Base-by-base conservation (phyloP, 92 coral and sea anemone genomes). In the Epizoanthus ramosus region DNA sequence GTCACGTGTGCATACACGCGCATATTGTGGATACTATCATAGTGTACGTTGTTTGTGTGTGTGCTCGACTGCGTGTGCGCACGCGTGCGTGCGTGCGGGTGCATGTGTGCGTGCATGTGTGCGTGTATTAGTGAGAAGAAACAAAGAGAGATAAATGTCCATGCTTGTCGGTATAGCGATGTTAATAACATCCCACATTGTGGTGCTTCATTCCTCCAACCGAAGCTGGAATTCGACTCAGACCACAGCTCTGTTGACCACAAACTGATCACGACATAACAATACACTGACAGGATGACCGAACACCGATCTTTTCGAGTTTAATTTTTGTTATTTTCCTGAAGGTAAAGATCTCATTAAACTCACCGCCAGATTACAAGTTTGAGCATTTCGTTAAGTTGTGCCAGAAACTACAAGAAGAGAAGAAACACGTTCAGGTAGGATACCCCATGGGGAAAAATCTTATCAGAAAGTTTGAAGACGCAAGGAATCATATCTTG, bases 371-470 rank as follows among this genome's bases (percentile, higher is more conserved):
- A 24, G 99, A 96, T 70, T 96, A 96, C 90, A 96, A 96, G 94
- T 96, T 96, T 84, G 98, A 96, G 85, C 99, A 96, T 86, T 96
- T 96, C 64, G 91, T 92, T 92, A 94, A 96, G 76, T 91, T 92
- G 23, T 96, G 99, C 68, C 94, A 92, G 88, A 92, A 94, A 69
- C 85, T 92, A 35, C 99, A 96, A 84, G 99, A 94, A 67, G 97
- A 96, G 75, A 96, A 96, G 91, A 94, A 94, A 59, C 86, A 86
- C 17, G 35, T 94, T 21, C 97, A 93, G 98, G 98, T 90, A 71
- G 21, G 15, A 54, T 18, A 19, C 1, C 22, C 17, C 18, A 19
- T 24, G 56, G n/a, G 17, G 6, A 4, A 63, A 0, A 4, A 4
- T 17, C 9, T 25, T 19, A 67, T 37, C 3, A 37, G 43, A 37